Evolutionary conservation across 2,797 vertebrate species (phyloP), one percentile per base, ranked within the genome.

Genomic region (Moxostoma hubbsi): DNA sequence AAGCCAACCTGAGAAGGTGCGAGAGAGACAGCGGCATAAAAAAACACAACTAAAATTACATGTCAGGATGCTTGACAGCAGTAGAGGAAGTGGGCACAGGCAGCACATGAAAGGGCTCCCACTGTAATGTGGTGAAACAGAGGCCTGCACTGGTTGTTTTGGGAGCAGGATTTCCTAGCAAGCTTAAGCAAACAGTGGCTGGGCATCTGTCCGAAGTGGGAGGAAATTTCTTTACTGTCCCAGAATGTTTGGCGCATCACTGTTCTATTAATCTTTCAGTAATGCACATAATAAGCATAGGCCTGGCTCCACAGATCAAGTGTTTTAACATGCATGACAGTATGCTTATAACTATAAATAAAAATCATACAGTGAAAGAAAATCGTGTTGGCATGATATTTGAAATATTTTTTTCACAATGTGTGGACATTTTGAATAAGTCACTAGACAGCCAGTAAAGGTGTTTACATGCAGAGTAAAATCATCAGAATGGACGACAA

Each of bases 131-230:
- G 58, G 63, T 62, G 13, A 82, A 68, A 47, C 70, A 63, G 75
- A 69, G 75, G 2, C 13, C 11, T 24, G 46, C 68, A 46, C 18
- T 61, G 69, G 57, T 61, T 77, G 74, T 57, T 77, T 72, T 67
- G 77, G 43, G 58, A 57, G 45, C 74, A 46, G 61, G 73, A 55
- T 71, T 66, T 79, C 67, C 61, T 63, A 69, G 80, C 67, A 78
- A 47, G 15, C 78, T 79, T 50, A 80, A 77, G 51, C 77, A 79
- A 80, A 80, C 65, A 70, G 62, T 59, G 61, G 53, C 59, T 49
- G 54, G 53, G 66, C 51, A 13, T 59, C 50, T 53, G 58, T 55
- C 36, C 62, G 11, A 61, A 18, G 2, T 15, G 61, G 10, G 55
- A 79, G 68, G 45, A 66, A 78, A 69, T 76, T 55, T 55, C 16